Conservation (phyloP, 2,888 invertebrate genomes). For the Mayetiola destructor region DNA sequence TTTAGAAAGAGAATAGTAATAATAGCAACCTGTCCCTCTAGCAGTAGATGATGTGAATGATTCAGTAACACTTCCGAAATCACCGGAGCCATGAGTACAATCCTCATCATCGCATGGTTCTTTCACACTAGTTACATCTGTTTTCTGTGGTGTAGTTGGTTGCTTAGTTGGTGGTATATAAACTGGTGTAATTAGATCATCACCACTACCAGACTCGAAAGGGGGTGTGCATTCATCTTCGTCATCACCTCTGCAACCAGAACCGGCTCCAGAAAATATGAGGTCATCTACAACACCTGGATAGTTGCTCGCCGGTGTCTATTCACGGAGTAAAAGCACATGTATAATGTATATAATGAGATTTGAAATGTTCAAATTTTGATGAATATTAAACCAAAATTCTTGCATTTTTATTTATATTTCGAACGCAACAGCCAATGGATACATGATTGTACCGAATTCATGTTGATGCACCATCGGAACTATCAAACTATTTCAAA, state of each 20-base stretch:
- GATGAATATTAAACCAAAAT: background rate
- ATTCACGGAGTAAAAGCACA: constrained; percentile 18
- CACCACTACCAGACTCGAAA: constrained; percentile 70
- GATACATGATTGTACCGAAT: too few species aligned
- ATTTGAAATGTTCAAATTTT: background rate
- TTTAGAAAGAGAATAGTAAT: background rate
- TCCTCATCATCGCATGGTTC: constrained; percentile 73
- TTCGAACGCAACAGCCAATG: background rate
- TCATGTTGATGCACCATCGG: too few species aligned
- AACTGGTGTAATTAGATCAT: constrained; percentile 85
- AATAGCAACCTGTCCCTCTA: constrained; percentile 35
- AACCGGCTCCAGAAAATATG: constrained; percentile 82
- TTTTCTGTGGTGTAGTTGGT: constrained; percentile 40
- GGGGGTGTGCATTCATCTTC: constrained; percentile 82
- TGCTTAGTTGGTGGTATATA: constrained; percentile 71
- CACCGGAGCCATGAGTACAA: constrained; percentile 68
- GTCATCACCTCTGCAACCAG: constrained; percentile 80
- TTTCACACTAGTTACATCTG: constrained; percentile 26
- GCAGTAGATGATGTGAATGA: constrained; percentile 41
- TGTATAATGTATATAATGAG: background rate
- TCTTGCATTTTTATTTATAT: background rate
- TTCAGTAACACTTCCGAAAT: constrained; percentile 54
- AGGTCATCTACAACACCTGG: constrained; percentile 70
- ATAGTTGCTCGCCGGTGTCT: constrained; percentile 76
- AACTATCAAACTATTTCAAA: background rate